Base-by-base conservation (phyloP, 2,113 vertebrate genomes). In the Phaethornis superciliosus region DNA sequence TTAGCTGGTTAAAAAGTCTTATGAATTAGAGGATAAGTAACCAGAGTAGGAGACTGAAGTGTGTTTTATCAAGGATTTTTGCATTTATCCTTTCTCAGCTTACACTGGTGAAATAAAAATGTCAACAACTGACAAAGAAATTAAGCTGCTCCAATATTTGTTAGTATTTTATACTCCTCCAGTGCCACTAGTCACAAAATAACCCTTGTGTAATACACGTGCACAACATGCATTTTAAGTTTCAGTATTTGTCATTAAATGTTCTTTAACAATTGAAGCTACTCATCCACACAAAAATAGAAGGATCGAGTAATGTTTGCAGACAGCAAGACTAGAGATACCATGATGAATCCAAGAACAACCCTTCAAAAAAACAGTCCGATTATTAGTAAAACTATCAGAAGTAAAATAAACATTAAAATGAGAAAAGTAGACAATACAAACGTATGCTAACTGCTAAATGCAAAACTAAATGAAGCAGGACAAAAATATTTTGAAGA, bases 51-150 rank as follows among this genome's bases (percentile, higher is more conserved):
- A 52, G 44, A 93, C 12, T 2, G 0, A 21, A 78, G 71, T 60
- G 33, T 88, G 21, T 77, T 92, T 91, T 81, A 44, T 74, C 51
- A 56, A 44, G 58, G 30, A 63, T 91, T 85, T 95, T 82, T 93
- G 47, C 67, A 74, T 89, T 94, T 90, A 58, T 35, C 85, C 42
- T 42, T 94, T 81, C 85, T 74, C 79, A 91, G 37, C 5, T 81
- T 88, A 67, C 35, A 74, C 35, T 26, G 40, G 60, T 69, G 60
- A 93, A 91, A 83, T 83, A 90, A 94, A 93, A 91, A 91, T 33
- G 44, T 74, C 85, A 93, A 52, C 33, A 89, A 52, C 55, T 80
- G 84, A 80, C 37, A 80, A 82, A 91, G 68, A 96, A 95, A 92
- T 85, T 80, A 88, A 93, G 85, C 52, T 32, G 67, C 71, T 85